Evolutionary conservation across 2,888 invertebrate species (phyloP).

Genomic region (Aleiodes alternator): DNA sequence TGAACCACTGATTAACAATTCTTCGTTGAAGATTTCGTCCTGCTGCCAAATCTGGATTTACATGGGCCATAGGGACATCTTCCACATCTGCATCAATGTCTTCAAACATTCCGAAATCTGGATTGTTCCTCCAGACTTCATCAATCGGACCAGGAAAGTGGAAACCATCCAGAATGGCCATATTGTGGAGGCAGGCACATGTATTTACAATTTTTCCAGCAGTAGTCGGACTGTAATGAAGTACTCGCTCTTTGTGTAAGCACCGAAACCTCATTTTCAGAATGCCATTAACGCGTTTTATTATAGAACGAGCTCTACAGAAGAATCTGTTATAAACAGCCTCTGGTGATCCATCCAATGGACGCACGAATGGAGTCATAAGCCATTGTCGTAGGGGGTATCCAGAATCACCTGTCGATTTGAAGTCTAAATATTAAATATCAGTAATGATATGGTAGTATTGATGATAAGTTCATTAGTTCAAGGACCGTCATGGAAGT

Average conservation of each 20-base stretch:
- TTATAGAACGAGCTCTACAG: slow-evolving; percentile 1
- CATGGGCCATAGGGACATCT: neutral
- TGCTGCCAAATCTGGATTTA: slow-evolving; percentile 4
- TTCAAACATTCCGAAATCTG: neutral
- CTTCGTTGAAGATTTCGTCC: neutral
- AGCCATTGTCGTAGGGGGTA: slow-evolving; percentile 34
- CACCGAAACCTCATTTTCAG: slow-evolving; percentile 37
- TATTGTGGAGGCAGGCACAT: slow-evolving; percentile 27
- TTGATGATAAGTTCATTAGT: too few relatives aligned
- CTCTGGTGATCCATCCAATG: slow-evolving; percentile 24
- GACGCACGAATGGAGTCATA: slow-evolving; percentile 39
- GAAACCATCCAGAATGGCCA: neutral
- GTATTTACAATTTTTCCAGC: slow-evolving; percentile 20
- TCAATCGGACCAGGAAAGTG: neutral
- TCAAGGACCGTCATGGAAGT: too few relatives aligned
- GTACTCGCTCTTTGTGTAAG: slow-evolving; percentile 28
- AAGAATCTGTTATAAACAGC: neutral
- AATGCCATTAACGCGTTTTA: slow-evolving; percentile 33
- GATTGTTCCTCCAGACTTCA: neutral
- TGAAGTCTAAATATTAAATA: neutral
- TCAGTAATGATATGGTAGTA: too few relatives aligned
- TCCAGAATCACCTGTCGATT: slow-evolving; percentile 30
- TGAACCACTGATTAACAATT: neutral
- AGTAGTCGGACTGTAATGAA: slow-evolving; percentile 15
- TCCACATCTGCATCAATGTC: neutral